Evolutionary conservation across 64 coral and sea anemone species (phyloP).

Genomic region (Actinia equina): DNA sequence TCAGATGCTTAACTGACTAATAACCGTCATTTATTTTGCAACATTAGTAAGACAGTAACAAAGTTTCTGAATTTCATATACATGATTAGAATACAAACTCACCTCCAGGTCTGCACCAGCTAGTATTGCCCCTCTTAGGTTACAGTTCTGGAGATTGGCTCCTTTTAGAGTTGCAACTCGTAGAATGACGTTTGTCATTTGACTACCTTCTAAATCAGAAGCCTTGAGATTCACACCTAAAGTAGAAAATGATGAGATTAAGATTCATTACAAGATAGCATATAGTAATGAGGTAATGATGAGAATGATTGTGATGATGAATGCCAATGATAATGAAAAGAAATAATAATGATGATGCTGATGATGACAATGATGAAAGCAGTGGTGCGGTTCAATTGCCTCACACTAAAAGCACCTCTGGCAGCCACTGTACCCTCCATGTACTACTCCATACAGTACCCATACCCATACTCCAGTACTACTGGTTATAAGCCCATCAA

Average conservation of each 20-base stretch:
- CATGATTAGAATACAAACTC: background rate
- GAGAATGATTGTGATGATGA: background rate
- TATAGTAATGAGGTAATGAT: background rate
- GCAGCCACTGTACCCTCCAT: no score
- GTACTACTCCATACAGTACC: no score
- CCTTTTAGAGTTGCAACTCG: constrained; percentile 92
- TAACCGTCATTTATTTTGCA: no score
- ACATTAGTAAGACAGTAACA: no score
- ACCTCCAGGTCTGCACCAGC: constrained; percentile 96
- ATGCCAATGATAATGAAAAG: no score
- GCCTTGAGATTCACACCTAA: constrained; percentile 83
- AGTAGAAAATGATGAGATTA: background rate
- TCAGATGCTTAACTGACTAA: no score
- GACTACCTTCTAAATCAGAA: constrained; percentile 85
- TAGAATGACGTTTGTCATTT: constrained; percentile 88
- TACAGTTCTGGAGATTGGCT: constrained; percentile 88
- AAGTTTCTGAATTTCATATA: no score
- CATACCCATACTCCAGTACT: no score
- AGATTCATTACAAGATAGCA: background rate
- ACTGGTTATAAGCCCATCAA: no score
- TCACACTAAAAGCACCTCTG: no score
- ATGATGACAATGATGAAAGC: no score
- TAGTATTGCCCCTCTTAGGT: constrained; percentile 78
- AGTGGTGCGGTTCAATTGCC: no score
- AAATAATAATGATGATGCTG: background rate